These are phyloP conservation scores for Teleopsis dalmanni DNA, from an alignment of 1,140 invertebrate genomes.

Conservation along the genomic window DNA sequence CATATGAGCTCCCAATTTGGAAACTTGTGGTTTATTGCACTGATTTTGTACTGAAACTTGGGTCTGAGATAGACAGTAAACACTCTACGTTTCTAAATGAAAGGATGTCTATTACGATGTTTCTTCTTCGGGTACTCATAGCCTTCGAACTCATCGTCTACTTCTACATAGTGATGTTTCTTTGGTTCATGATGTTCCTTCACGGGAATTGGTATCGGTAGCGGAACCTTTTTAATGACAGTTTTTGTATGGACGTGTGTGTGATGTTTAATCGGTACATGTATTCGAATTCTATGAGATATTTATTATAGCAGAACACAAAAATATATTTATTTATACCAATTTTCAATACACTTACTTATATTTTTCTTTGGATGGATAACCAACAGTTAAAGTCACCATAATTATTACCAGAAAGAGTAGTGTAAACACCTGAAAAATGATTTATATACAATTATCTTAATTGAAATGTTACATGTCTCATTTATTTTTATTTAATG, in stretches of 20 bases:
- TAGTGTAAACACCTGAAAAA: slow-evolving; percentile 34
- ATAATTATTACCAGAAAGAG: slow-evolving; percentile 19
- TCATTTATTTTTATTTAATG: background rate
- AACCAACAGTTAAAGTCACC: slow-evolving; percentile 31
- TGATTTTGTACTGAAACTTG: too few species aligned
- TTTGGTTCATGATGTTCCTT: slow-evolving; percentile 35
- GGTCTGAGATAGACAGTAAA: too few species aligned
- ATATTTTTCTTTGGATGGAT: slow-evolving; percentile 41
- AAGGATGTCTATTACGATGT: slow-evolving; percentile 37
- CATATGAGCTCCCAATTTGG: too few species aligned
- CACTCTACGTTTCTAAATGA: slow-evolving; percentile 31
- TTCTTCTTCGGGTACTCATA: slow-evolving; percentile 43
- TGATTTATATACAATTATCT: slow-evolving; percentile 12
- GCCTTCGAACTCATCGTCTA: slow-evolving; percentile 37
- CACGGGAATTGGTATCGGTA: slow-evolving; percentile 39
- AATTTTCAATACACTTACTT: slow-evolving; percentile 26
- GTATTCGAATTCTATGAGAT: slow-evolving; percentile 34
- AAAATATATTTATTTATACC: background rate
- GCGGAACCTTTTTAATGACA: slow-evolving; percentile 40
- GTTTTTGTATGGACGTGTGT: slow-evolving; percentile 43
- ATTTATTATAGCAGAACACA: background rate
- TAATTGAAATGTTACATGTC: slow-evolving; percentile 3
- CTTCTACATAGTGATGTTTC: slow-evolving; percentile 35
- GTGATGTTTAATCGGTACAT: slow-evolving; percentile 42
- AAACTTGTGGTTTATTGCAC: too few species aligned